Conservation (phyloP, 2,888 invertebrate species). For the Hyposoter dolosus region DNA sequence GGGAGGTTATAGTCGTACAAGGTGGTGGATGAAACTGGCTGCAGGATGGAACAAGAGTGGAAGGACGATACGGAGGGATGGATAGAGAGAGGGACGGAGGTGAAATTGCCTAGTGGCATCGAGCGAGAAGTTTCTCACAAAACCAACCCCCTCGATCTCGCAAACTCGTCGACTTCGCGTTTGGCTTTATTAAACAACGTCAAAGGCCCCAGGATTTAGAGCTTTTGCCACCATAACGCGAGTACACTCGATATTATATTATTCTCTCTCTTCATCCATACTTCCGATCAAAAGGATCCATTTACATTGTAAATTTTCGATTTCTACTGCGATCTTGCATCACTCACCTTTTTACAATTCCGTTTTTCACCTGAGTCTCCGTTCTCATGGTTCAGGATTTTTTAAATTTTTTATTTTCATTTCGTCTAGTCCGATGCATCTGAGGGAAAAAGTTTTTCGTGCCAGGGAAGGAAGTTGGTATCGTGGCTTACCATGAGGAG, state of each 20-base stretch:
- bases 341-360: constrained; percentile 18
- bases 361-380: neutral
- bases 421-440: neutral
- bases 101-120: constrained; percentile 52
- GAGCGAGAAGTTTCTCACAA: constrained; percentile 62
- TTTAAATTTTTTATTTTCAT: neutral
- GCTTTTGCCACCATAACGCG: constrained; percentile 16
- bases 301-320: constrained; percentile 34
- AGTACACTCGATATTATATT: neutral
- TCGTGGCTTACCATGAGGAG: neutral
- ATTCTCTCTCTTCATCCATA: neutral
- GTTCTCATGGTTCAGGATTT: neutral
- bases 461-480: constrained; percentile 32
- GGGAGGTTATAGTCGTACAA: constrained; percentile 14
- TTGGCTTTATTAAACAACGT: constrained; percentile 67
- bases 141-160: constrained; percentile 12
- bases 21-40: neutral
- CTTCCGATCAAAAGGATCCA: neutral
- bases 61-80: constrained; percentile 24
- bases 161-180: constrained; percentile 56
- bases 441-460: constrained; percentile 35
- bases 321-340: neutral
- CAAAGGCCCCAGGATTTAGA: constrained; percentile 61
- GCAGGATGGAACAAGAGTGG: constrained; percentile 1
- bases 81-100: neutral